Conservation (phyloP, 2,113 vertebrate genomes). For the Symphodus melops region DNA sequence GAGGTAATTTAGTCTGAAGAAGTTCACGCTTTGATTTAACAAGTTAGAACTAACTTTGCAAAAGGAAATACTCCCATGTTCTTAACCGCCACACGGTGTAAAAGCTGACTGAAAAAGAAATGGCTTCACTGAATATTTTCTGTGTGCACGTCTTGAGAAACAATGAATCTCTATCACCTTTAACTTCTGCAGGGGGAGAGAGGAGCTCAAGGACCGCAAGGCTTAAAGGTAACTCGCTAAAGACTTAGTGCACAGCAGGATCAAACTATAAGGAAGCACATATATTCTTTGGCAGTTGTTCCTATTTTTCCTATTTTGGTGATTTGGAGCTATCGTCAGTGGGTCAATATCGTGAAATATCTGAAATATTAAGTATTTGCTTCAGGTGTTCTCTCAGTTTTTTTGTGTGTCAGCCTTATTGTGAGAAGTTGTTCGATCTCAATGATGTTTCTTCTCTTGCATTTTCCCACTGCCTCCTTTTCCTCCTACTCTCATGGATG, state of each 20-base stretch:
- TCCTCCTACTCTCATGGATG: conserved; percentile 53
- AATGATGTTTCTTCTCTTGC: neutral
- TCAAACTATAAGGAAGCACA: neutral
- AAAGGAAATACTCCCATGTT: conserved; percentile 32
- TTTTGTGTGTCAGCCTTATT: neutral
- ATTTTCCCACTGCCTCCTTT: neutral
- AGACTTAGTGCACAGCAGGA: conserved; percentile 9
- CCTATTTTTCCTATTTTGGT: neutral
- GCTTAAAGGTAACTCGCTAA: conserved; percentile 86
- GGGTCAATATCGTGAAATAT: neutral
- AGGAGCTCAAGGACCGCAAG: conserved; percentile 85
- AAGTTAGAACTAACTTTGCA: conserved; percentile 10
- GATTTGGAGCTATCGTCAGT: conserved; percentile 1
- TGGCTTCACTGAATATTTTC: conserved; percentile 34
- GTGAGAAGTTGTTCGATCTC: neutral
- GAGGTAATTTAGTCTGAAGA: neutral
- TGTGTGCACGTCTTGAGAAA: conserved; percentile 28
- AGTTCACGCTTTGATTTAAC: conserved; percentile 30
- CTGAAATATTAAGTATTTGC: neutral
- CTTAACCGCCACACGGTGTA: conserved; percentile 43
- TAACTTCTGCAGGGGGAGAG: conserved; percentile 83
- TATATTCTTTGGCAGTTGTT: neutral
- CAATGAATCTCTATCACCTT: conserved; percentile 36
- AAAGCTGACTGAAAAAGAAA: conserved; percentile 36
- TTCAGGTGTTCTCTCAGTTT: neutral